Percentiles rank a stretch among this genome's conserved stretches.
phyloP scores from a whole-genome alignment of 2,113 vertebrate species.

The Apaloderma vittatum region DNA sequence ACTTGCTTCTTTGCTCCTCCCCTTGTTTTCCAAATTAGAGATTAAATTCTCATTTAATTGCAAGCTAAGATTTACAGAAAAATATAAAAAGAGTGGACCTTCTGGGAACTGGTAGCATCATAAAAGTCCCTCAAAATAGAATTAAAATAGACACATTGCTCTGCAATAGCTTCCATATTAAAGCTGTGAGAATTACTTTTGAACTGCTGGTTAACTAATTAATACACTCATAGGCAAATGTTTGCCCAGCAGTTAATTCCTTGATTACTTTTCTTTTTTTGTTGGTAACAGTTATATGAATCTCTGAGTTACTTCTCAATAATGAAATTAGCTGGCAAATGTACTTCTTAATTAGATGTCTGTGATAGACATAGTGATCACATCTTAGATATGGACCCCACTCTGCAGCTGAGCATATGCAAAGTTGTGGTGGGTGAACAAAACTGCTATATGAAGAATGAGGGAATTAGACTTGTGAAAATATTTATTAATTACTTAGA shows the following conservation, averaged over 20 bases:
- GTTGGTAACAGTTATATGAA: neutral
- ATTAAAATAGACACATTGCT: neutral
- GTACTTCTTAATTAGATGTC: neutral
- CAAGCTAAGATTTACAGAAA: neutral
- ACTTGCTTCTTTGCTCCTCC: neutral
- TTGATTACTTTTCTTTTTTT: slow-evolving; percentile 3
- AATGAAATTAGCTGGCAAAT: slow-evolving; percentile 1
- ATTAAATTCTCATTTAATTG: neutral
- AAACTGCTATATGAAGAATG: neutral
- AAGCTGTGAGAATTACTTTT: slow-evolving; percentile 2
- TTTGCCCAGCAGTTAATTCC: slow-evolving; percentile 26
- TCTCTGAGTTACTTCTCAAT: neutral
- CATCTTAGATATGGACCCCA: neutral
- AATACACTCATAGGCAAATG: slow-evolving; percentile 29
- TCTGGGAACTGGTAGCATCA: neutral
- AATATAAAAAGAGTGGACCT: neutral
- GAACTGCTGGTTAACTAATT: slow-evolving; percentile 10
- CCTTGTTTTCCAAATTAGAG: neutral
- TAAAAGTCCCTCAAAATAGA: neutral
- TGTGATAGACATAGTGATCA: neutral
- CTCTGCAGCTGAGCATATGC: neutral
- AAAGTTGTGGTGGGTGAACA: neutral
- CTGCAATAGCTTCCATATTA: neutral
- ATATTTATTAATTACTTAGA: neutral
- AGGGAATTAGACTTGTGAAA: neutral